Conservation (phyloP, 2,113 vertebrate species). For the Corythaeola cristata region DNA sequence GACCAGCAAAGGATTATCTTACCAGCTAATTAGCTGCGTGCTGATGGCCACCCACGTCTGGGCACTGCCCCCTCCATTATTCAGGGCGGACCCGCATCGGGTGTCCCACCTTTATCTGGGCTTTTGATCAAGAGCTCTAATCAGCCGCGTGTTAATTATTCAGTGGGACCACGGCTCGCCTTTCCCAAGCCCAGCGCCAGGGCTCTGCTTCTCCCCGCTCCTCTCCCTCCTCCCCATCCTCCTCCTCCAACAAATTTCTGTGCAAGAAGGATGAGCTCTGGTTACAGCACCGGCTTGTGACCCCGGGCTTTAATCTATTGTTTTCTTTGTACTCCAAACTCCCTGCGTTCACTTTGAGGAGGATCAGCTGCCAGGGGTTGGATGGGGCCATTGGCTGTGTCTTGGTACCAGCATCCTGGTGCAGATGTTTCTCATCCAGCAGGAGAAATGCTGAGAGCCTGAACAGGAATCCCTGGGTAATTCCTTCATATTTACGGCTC, state of each 20-base stretch:
- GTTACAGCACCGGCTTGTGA: background rate
- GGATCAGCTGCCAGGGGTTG: background rate
- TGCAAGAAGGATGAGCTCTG: background rate
- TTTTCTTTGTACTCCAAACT: background rate
- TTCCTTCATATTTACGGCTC: background rate
- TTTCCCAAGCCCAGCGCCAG: background rate
- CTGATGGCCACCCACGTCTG: background rate
- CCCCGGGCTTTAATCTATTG: background rate
- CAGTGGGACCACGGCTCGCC: background rate
- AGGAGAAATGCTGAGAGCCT: background rate
- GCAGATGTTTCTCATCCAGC: background rate
- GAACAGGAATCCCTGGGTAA: background rate
- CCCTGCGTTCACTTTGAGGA: background rate
- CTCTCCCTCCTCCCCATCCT: background rate
- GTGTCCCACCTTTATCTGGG: slow-evolving; percentile 22
- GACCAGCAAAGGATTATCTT: background rate
- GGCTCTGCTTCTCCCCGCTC: background rate
- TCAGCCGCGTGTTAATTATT: background rate
- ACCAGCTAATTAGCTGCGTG: background rate
- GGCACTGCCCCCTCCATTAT: background rate
- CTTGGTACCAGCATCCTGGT: background rate
- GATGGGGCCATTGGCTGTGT: background rate
- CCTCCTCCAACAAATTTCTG: background rate
- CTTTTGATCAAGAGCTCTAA: background rate
- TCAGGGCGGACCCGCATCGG: background rate